Conservation (phyloP, 2,797 vertebrate species). For the Sebastes cheni region DNA sequence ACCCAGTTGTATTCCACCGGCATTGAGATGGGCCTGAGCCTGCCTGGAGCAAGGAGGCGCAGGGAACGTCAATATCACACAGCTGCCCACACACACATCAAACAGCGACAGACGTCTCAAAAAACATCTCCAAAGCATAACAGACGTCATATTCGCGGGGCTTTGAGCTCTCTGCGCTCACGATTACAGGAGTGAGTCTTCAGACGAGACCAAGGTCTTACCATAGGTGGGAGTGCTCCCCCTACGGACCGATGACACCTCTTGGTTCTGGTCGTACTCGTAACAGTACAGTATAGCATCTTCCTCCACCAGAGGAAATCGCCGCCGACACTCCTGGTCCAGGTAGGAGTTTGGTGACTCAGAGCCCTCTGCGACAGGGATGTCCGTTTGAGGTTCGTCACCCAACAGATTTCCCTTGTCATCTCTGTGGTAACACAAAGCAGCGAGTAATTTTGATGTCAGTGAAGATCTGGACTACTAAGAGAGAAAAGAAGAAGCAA, state of each 20-base stretch:
- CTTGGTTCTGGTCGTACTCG: conserved; percentile 95
- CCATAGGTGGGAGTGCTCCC: conserved; percentile 96
- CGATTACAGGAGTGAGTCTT: conserved; percentile 3
- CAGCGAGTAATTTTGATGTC: not conserved
- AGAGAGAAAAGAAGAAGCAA: not conserved
- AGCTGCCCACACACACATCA: conserved; percentile 37
- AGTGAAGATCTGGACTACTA: not conserved
- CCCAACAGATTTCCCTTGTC: conserved; percentile 90
- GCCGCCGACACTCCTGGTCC: conserved; percentile 95
- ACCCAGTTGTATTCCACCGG: conserved; percentile 99
- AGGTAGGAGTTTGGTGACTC: conserved; percentile 99
- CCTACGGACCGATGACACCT: conserved; percentile 89
- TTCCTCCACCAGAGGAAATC: conserved; percentile 94
- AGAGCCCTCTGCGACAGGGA: conserved; percentile 90
- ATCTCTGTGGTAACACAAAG: conserved; percentile 81
- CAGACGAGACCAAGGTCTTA: conserved; percentile 67
- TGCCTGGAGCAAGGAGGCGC: conserved; percentile 83
- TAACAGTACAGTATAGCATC: conserved; percentile 97
- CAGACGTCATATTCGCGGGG: conserved; percentile 23
- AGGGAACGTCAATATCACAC: conserved; percentile 55
- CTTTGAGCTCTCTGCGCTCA: conserved; percentile 10
- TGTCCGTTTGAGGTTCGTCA: conserved; percentile 88
- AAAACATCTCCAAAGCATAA: conserved; percentile 21
- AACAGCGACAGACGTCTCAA: conserved; percentile 28
- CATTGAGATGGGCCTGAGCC: conserved; percentile 99